phyloP scores from a whole-genome alignment of 2,888 invertebrate genomes.

The Nyleta sp. region DNA sequence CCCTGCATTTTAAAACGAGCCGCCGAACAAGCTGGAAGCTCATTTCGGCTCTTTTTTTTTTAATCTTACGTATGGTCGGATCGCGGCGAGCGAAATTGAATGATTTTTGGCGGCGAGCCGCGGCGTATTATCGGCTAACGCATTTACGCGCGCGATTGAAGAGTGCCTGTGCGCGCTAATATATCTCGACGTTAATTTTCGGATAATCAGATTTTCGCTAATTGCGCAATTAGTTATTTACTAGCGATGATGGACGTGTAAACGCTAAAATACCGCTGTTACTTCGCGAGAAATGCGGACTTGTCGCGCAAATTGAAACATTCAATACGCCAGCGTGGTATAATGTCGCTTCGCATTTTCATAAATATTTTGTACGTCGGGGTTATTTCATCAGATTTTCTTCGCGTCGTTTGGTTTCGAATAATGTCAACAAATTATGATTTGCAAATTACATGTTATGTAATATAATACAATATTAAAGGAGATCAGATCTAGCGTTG shows the following conservation, averaged over 20 bases:
- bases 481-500: conserved; percentile 27
- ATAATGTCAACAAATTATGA: too few relatives aligned
- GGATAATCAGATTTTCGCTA: conserved; percentile 54
- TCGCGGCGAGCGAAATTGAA: conserved; percentile 8
- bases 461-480: conserved; percentile 38
- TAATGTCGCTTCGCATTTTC: conserved; percentile 3
- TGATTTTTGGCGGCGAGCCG: conserved; percentile 22
- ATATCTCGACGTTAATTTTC: conserved; percentile 53
- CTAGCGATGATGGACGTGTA: conserved; percentile 45
- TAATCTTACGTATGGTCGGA: not conserved
- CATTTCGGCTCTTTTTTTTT: too few relatives aligned
- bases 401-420: too few relatives aligned
- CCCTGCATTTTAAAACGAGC: too few relatives aligned
- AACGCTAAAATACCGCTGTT: conserved; percentile 43
- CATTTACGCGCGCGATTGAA: conserved; percentile 41
- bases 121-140: conserved; percentile 31
- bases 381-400: too few relatives aligned
- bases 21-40: too few relatives aligned
- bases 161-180: conserved; percentile 46
- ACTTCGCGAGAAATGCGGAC: conserved; percentile 21
- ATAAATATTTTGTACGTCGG: not conserved
- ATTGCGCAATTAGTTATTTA: conserved; percentile 59
- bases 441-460: too few relatives aligned
- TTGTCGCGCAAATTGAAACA: conserved; percentile 33
- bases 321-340: conserved; percentile 2